Base-by-base conservation (phyloP, 2,797 vertebrate genomes). In the Channa striata region DNA sequence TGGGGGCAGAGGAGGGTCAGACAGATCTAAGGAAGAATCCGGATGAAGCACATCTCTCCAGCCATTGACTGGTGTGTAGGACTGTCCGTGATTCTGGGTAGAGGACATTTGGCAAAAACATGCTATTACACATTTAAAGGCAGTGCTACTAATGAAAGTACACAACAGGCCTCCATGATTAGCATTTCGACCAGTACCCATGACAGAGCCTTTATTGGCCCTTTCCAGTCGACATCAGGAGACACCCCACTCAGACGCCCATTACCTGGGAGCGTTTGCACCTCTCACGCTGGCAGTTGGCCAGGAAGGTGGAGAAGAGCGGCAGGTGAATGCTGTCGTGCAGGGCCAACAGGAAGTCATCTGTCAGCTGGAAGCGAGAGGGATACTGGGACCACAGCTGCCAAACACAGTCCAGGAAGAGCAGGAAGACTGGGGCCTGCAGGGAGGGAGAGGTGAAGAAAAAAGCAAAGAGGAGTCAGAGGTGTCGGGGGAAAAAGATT, bases 351-450 rank as follows among this genome's bases (percentile, higher is more conserved):
- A 99, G 93, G 72, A 96, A 98, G 42, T 94, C 93, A 47, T 96
- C 96, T 0, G 96, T 97, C 85, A 99, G 95, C 90, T 97, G 95
- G 68, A 99, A 99, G 54, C 93, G 87, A 0, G 90, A 90, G 0
- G 96, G 96, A 80, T 94, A 96, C 76, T 97, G 97, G 53, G 93
- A 91, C 83, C 96, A 87, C 57, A 98, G 91, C 90, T 99, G 97
- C 97, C 97, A 98, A 2, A 95, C 89, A 9, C 96, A 99, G 73
- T 99, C 96, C 77, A 99, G 93, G 90, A 99, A 98, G 1, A 99
- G 95, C 80, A 96, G 92, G 83, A 99, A 98, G 70, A 98, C 93
- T 0, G 97, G 96, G 1, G 96, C 94, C 97, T 99, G 88, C 60
- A 44, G 67, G 46, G 47, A n/a, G 6, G 6, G 17, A 0, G 21